A percentile compares a stretch with the other conserved stretches of the same genome.
Evolutionary conservation across 2,113 vertebrate genomes (phyloP).

Genomic region (Myxocyprinus asiaticus): DNA sequence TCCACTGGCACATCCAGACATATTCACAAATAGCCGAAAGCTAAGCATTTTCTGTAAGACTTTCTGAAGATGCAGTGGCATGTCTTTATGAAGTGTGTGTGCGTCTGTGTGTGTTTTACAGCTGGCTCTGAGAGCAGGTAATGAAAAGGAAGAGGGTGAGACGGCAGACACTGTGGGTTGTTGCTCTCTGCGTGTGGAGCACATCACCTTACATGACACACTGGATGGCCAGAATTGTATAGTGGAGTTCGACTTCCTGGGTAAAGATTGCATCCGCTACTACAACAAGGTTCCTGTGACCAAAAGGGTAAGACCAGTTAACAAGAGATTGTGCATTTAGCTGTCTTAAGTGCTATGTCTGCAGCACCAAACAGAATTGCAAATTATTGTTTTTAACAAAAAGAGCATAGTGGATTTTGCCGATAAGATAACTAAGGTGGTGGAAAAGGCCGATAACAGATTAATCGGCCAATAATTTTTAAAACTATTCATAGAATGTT

Average conservation of each 20-base stretch:
- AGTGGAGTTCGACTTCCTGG: constrained; percentile 80
- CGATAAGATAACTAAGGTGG: no score
- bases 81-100: neutral
- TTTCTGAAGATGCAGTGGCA: neutral
- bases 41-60: no score
- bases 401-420: no score
- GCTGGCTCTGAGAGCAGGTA: constrained; percentile 78
- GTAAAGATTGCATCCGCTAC: constrained; percentile 79
- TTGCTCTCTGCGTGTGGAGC: constrained; percentile 78
- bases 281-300: constrained; percentile 75
- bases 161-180: constrained; percentile 78
- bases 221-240: constrained; percentile 65
- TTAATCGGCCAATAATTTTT: no score
- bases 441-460: no score
- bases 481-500: no score
- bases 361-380: neutral
- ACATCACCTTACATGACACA: constrained; percentile 71
- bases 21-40: neutral
- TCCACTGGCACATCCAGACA: neutral
- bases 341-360: neutral
- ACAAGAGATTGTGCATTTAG: neutral
- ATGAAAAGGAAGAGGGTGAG: constrained; percentile 80
- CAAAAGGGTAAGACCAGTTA: constrained; percentile 66
- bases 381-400: no score
- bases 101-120: constrained; percentile 47